These are phyloP conservation scores for Hydrochoerus hydrochaeris DNA, from an alignment of 2,113 vertebrate species.

Conservation along the genomic window DNA sequence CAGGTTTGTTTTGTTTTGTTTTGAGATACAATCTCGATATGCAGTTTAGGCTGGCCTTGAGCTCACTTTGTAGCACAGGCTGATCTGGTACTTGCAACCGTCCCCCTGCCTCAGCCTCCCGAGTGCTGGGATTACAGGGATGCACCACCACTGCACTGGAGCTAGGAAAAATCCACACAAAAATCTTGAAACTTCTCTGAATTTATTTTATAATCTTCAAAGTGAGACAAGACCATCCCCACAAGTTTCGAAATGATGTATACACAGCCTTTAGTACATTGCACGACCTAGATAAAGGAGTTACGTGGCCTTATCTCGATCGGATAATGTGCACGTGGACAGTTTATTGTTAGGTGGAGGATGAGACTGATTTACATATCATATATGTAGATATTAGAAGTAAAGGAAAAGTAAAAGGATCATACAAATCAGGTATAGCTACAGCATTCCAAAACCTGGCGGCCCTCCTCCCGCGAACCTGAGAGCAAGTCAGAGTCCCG, in stretches of 20 bases:
- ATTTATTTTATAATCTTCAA: not conserved
- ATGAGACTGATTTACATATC: slow-evolving; percentile 14
- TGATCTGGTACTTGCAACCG: too few species aligned
- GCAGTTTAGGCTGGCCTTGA: too few species aligned
- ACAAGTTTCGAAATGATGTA: not conserved
- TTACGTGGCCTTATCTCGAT: not conserved
- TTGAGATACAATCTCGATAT: too few species aligned
- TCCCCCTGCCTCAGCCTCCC: too few species aligned
- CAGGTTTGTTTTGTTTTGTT: too few species aligned
- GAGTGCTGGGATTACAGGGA: too few species aligned
- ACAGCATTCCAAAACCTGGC: not conserved
- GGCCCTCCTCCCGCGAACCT: not conserved
- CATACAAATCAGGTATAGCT: not conserved
- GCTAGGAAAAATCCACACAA: too few species aligned
- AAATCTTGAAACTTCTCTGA: not conserved
- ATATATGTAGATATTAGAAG: not conserved
- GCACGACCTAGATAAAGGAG: not conserved
- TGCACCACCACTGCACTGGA: too few species aligned
- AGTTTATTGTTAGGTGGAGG: not conserved
- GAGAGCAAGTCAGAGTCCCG: not conserved
- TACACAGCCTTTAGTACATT: not conserved
- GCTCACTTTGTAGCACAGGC: too few species aligned
- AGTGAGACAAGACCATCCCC: not conserved
- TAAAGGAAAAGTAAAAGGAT: slow-evolving; percentile 52
- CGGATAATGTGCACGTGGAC: not conserved